phyloP scores from a whole-genome alignment of 2,113 vertebrate genomes.

The Redunca redunca region DNA sequence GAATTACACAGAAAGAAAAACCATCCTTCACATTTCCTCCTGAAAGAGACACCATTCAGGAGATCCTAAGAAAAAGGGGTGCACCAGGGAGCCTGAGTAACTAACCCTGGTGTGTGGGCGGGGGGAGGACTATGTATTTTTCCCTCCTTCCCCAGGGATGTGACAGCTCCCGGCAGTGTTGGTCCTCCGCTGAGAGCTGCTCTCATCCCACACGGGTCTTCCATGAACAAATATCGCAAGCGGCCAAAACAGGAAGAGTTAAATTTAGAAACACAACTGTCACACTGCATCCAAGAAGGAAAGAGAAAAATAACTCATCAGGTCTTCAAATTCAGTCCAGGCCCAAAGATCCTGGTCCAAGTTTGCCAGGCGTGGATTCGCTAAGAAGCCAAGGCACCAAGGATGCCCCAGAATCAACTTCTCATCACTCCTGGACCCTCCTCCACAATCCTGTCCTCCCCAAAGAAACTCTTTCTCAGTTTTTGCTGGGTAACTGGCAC shows the following conservation, averaged over 20 bases:
- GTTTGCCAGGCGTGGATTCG: background rate
- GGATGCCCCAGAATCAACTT: background rate
- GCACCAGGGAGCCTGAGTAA: background rate
- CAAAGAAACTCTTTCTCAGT: background rate
- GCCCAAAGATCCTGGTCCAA: background rate
- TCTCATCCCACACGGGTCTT: background rate
- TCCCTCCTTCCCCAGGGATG: background rate
- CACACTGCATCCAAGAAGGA: slow-evolving; percentile 3
- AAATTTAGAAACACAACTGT: slow-evolving; percentile 56
- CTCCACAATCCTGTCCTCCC: background rate
- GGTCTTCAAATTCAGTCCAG: background rate
- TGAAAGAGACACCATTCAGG: background rate
- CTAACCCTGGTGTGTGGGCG: background rate
- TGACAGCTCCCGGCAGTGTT: background rate
- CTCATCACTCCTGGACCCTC: background rate
- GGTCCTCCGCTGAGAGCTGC: background rate
- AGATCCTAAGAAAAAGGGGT: background rate
- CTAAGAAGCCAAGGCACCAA: background rate
- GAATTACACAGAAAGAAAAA: background rate
- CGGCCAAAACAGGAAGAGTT: slow-evolving; percentile 42
- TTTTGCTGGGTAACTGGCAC: background rate
- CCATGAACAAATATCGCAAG: slow-evolving; percentile 13
- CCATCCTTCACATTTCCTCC: background rate
- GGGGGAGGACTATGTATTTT: background rate
- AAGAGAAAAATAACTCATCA: background rate